Conservation (phyloP, 2,797 vertebrate species). For the Sebastes minor region DNA sequence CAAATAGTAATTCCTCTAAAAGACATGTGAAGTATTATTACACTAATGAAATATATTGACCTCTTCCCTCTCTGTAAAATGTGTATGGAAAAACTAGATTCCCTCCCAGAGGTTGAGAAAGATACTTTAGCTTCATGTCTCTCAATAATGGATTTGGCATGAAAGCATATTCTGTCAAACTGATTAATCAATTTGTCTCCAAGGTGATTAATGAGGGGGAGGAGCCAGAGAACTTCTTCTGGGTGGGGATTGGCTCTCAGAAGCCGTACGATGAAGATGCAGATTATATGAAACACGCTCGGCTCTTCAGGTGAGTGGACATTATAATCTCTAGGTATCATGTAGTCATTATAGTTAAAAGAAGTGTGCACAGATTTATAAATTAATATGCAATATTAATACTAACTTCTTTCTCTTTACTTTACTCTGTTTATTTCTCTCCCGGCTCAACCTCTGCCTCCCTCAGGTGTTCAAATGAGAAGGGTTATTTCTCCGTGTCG, state of each 20-base stretch:
- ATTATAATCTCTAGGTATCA: fast-evolving
- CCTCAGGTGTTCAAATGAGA: conserved; percentile 95
- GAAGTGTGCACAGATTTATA: neutral
- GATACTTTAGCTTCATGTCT: neutral
- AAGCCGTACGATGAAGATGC: conserved; percentile 95
- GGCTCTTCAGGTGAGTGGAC: conserved; percentile 90
- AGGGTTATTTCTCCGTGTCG: conserved; percentile 96
- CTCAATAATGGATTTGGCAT: neutral
- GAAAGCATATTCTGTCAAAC: neutral
- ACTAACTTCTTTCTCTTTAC: neutral
- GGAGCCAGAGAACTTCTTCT: conserved; percentile 99
- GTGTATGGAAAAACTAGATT: neutral
- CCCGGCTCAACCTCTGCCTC: neutral
- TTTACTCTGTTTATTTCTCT: neutral
- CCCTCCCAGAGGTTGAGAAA: neutral
- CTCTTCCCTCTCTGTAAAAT: neutral
- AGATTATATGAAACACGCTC: conserved; percentile 95
- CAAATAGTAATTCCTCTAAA: neutral
- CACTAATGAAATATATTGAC: neutral
- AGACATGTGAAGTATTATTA: neutral
- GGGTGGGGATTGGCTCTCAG: conserved; percentile 96
- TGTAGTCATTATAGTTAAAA: neutral
- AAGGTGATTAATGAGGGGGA: conserved; percentile 98
- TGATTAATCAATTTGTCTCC: neutral
- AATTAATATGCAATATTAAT: neutral